phyloP scores from a whole-genome alignment of 2,888 invertebrate species.

The Hyposoter didymator region DNA sequence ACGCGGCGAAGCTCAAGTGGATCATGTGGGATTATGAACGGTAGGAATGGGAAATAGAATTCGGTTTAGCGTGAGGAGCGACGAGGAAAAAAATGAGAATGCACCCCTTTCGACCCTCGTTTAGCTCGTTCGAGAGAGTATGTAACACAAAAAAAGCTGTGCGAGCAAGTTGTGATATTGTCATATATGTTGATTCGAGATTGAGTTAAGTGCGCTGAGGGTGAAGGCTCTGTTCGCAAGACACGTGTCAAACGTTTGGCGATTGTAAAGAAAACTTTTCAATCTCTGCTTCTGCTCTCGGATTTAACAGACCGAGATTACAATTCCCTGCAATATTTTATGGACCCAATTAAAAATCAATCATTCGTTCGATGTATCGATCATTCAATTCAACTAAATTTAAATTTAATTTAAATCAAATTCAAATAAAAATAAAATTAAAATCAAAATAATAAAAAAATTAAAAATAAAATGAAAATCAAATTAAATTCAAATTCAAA shows the following conservation, averaged over 20 bases:
- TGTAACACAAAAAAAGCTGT: conserved; percentile 50
- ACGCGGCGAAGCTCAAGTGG: conserved; percentile 52
- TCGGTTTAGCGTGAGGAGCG: conserved; percentile 30
- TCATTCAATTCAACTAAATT: background rate
- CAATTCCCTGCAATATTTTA: background rate
- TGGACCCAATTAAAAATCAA: background rate
- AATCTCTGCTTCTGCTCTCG: background rate
- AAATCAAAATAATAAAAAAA: no score
- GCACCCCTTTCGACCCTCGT: conserved; percentile 54
- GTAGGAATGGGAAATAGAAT: conserved; percentile 48
- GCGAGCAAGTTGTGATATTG: conserved; percentile 43
- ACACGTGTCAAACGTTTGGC: conserved; percentile 59
- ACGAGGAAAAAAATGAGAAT: conserved; percentile 39
- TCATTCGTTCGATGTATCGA: background rate
- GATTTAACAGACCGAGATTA: background rate
- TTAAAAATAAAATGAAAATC: no score
- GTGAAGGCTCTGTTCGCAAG: conserved; percentile 33
- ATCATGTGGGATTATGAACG: conserved; percentile 52
- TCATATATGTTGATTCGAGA: conserved; percentile 41
- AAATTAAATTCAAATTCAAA: no score
- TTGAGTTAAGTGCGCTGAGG: conserved; percentile 44
- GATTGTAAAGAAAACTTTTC: conserved; percentile 29
- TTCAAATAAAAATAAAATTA: no score
- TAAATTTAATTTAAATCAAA: no score
- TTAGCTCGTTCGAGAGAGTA: conserved; percentile 25